These are phyloP conservation scores for Marmota flaviventris DNA, from an alignment of 2,113 vertebrate genomes.

Conservation along the genomic window DNA sequence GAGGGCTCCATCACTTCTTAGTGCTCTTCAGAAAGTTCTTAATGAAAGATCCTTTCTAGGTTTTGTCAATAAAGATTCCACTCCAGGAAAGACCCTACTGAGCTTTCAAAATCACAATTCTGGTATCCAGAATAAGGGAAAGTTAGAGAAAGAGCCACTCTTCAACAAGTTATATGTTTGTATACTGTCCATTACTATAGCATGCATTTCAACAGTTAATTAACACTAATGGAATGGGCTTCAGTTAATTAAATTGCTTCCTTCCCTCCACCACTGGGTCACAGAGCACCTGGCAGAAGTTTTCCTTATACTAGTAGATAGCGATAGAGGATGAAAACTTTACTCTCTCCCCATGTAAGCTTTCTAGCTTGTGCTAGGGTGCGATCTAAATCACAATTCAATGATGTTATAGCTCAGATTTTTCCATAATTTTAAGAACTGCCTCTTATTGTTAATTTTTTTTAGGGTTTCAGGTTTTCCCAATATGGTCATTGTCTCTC, in stretches of 20 bases:
- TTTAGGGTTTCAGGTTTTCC: background rate
- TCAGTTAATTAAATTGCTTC: conserved; percentile 12
- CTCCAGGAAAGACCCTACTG: background rate
- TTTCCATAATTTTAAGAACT: background rate
- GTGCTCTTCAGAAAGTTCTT: conserved; percentile 36
- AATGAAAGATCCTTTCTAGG: background rate
- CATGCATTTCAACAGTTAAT: background rate
- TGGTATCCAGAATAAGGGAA: background rate
- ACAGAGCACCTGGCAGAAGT: background rate
- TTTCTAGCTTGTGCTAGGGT: background rate
- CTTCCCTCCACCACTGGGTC: background rate
- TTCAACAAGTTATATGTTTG: background rate
- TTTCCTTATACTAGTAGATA: background rate
- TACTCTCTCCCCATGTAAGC: background rate
- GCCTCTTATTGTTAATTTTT: background rate
- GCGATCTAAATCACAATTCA: background rate
- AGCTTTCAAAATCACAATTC: background rate
- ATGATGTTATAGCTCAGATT: background rate
- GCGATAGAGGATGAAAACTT: background rate
- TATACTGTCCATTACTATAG: background rate
- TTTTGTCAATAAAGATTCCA: background rate
- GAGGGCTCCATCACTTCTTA: background rate
- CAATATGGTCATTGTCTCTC: background rate
- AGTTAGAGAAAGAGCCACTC: background rate
- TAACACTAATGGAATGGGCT: background rate